These are phyloP conservation scores for Cantharis rustica DNA, from an alignment of 2,888 invertebrate genomes.

Conservation along the genomic window DNA sequence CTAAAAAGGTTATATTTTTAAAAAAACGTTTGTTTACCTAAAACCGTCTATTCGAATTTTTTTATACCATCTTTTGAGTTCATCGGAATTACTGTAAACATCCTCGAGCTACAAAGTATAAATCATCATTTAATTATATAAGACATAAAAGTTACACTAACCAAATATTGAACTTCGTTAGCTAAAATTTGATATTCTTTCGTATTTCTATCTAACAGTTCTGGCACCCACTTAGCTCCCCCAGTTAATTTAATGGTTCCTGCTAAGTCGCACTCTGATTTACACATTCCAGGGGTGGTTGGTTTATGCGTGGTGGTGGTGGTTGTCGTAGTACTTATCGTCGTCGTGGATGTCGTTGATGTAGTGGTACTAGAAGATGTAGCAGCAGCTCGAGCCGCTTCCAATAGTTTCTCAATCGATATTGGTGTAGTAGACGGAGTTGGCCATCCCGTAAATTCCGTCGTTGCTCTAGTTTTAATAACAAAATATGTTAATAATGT, in stretches of 20 bases:
- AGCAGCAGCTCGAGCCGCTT: constrained; percentile 67
- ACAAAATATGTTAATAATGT: constrained; percentile 35
- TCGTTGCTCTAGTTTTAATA: constrained; percentile 68
- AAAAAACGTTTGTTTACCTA: constrained; percentile 54
- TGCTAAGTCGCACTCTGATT: constrained; percentile 79
- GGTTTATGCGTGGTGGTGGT: constrained; percentile 71
- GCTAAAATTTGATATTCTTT: constrained; percentile 85
- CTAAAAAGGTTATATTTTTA: background rate
- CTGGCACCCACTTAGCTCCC: constrained; percentile 83
- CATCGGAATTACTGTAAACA: constrained; percentile 76
- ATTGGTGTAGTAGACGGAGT: constrained; percentile 86
- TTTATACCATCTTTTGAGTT: constrained; percentile 81
- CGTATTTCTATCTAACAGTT: constrained; percentile 83
- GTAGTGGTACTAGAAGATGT: constrained; percentile 57
- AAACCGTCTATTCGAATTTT: constrained; percentile 87
- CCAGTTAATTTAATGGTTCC: constrained; percentile 84
- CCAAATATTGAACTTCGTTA: constrained; percentile 79
- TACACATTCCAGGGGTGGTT: constrained; percentile 80
- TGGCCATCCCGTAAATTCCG: constrained; percentile 91
- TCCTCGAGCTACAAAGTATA: constrained; percentile 72
- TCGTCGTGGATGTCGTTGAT: constrained; percentile 63
- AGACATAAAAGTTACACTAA: constrained; percentile 46
- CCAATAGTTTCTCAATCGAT: constrained; percentile 79
- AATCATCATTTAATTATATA: constrained; percentile 16
- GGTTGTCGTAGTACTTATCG: constrained; percentile 72